Base-by-base conservation (phyloP, 2,797 vertebrate genomes). In the Mycteria americana region DNA sequence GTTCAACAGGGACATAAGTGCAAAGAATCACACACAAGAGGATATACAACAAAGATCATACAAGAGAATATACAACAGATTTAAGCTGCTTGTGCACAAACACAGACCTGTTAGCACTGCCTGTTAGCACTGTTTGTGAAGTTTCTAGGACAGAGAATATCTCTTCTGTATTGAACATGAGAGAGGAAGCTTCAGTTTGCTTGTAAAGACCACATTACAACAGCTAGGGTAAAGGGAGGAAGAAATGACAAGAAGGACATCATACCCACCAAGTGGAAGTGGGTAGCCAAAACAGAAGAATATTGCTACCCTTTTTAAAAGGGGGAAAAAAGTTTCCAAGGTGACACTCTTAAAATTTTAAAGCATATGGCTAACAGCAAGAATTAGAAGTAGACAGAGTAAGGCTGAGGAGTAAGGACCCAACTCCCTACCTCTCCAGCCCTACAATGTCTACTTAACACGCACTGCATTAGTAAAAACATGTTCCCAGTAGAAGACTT, bases 1-100 rank as follows among this genome's bases (percentile, higher is more conserved):
- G 69, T 17, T 81, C 69, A 50, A 54, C 35, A 28, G 1, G 11
- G 30, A 83, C 2, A 0, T 10, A 41, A 57, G 22, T 0, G 0
- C 21, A 78, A 50, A 87, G 72, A 85, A 39, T 11, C 46, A 46
- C 2, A 2, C 35, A 22, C 18, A n/a, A 43, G 37, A 88, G 15
- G 46, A 21, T 7, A 50, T 5, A 28, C 15, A 28, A 33, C 39
- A 37, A 24, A 74, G 37, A 67, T 13, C 13, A 9, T 2, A 1
- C 10, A 33, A 59, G 23, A 67, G 48, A 19, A 64, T 5, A 68
- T 13, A 39, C 10, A 85, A 78, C 0, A 0, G 30, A 78, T 65
- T 83, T 39, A 63, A 83, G 43, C 12, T 5, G 7, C 64, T 69
- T 79, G 39, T 68, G 60, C 33, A 57, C 30, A 53, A 65, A 35